These are phyloP conservation scores for Phoenicopterus ruber DNA, from an alignment of 2,113 vertebrate species.

Conservation along the genomic window DNA sequence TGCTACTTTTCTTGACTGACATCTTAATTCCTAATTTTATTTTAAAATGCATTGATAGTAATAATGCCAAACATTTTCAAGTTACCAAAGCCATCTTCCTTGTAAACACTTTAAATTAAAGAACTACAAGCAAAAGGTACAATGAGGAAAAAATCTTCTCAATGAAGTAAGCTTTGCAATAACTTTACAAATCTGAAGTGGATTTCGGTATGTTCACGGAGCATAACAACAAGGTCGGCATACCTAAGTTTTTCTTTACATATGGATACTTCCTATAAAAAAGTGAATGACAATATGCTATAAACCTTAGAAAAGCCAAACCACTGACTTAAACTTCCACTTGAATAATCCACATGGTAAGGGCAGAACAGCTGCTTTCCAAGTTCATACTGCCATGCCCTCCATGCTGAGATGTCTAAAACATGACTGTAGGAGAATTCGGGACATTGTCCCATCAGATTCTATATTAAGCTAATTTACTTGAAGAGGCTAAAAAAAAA, in stretches of 20 bases:
- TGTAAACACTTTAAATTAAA: not conserved
- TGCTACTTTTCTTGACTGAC: not conserved
- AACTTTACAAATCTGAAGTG: not conserved
- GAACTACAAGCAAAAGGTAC: not conserved
- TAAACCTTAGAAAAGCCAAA: not conserved
- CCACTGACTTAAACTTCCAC: not conserved
- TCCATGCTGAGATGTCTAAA: not conserved
- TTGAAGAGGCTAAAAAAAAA: not conserved
- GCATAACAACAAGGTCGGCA: not conserved
- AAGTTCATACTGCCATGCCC: not conserved
- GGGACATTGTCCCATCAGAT: not conserved
- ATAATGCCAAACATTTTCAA: not conserved
- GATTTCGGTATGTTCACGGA: not conserved
- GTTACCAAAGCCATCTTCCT: not conserved
- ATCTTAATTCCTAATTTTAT: not conserved
- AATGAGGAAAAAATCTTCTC: not conserved
- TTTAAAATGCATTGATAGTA: not conserved
- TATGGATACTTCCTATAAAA: not conserved
- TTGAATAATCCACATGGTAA: not conserved
- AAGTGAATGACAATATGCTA: fast-evolving
- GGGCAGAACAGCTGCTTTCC: not conserved
- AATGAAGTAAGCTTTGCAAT: not conserved
- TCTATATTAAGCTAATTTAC: not conserved
- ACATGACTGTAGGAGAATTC: not conserved
- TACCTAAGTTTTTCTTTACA: not conserved